phyloP scores from a whole-genome alignment of 2,797 vertebrate species.

The Chiroxiphia lanceolata region DNA sequence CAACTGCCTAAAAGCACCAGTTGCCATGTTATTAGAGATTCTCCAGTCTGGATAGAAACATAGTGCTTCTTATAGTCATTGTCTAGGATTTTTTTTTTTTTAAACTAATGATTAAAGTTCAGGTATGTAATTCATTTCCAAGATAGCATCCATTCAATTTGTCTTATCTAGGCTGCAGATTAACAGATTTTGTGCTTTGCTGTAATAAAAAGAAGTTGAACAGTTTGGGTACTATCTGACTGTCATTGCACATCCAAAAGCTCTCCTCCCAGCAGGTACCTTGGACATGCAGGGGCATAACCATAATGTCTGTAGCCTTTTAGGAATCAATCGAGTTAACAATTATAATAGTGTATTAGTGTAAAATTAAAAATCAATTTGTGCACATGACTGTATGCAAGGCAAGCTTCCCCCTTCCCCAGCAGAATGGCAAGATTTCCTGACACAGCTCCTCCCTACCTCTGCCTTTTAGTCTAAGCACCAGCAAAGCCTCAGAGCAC shows the following conservation, averaged over 20 bases:
- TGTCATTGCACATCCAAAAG: neutral
- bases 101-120: neutral
- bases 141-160: neutral
- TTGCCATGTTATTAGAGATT: neutral
- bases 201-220: neutral
- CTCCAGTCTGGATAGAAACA: neutral
- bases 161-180: neutral
- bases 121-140: neutral
- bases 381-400: neutral
- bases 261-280: neutral
- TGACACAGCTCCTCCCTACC: neutral
- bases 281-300: neutral
- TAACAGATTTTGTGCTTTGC: neutral
- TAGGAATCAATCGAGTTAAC: neutral
- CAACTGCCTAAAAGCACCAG: neutral
- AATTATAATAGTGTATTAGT: neutral
- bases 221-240: neutral
- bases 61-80: neutral
- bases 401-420: neutral
- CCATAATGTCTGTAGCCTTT: neutral
- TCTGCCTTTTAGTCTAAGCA: conserved; percentile 16
- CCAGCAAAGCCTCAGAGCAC: neutral
- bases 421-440: neutral
- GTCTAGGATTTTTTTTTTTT: neutral
- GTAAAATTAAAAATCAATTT: conserved; percentile 30